phyloP scores from a whole-genome alignment of 2,888 invertebrate genomes.

The Gryllus longicercus region DNA sequence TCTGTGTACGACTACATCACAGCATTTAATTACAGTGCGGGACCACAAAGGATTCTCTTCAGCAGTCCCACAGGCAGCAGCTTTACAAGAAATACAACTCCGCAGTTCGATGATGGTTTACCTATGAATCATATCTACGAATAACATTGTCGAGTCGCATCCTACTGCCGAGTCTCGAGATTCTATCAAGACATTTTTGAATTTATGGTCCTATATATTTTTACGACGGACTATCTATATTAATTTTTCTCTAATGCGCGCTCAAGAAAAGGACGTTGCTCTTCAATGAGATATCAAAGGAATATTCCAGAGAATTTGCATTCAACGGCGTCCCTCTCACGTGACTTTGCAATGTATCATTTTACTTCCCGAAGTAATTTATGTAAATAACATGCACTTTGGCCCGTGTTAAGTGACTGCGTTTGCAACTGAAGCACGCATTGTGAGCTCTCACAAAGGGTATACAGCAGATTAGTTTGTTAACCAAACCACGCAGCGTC shows the following conservation, averaged over 20 bases:
- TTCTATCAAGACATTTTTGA: not conserved
- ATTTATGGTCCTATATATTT: not conserved
- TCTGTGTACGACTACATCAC: not conserved
- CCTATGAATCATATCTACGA: conserved; percentile 6
- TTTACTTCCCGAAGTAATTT: not conserved
- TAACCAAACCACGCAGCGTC: not conserved
- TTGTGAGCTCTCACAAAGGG: not conserved
- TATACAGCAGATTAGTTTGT: not conserved
- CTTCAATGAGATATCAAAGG: not conserved
- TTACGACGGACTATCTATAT: conserved; percentile 5
- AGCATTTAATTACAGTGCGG: not conserved
- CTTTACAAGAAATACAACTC: conserved; percentile 5
- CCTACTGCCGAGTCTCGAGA: not conserved
- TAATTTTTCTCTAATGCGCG: conserved; percentile 2
- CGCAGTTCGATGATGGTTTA: not conserved
- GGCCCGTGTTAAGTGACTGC: not conserved
- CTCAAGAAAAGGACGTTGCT: not conserved
- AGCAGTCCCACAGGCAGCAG: not conserved
- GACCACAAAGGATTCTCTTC: not conserved
- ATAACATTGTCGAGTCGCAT: not conserved
- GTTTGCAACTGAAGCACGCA: not conserved
- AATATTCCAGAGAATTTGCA: not conserved
- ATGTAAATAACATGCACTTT: conserved; percentile 5
- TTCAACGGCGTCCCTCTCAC: not conserved
- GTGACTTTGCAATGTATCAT: conserved; percentile 5